Evolutionary conservation across 2,888 invertebrate species (phyloP), one percentile per base, ranked within the genome.

Genomic region (Platycheirus rosarum): DNA sequence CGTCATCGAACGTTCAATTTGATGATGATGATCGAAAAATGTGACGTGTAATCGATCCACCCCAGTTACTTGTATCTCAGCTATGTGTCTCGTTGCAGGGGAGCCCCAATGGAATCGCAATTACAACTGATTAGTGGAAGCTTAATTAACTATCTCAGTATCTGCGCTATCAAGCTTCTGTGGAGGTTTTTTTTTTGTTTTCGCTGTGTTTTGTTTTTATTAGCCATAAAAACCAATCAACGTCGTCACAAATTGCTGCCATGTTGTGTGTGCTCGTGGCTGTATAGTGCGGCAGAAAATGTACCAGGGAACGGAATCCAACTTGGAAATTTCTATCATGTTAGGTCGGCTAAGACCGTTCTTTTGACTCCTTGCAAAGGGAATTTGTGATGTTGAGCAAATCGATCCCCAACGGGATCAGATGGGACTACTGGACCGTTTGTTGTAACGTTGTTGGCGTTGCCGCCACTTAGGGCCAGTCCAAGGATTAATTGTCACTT

Each of bases 161-260:
- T 16, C 37, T 65, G 23, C 29, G 42, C 44, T 51, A 42, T 62
- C 6, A 20, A 57, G 70, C 76, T 76, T 32, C 76, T 63, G 44
- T 60, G 66, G 44, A 29, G 60, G 32, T n/a, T n/a, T n/a, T n/a
- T n/a, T n/a, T n/a, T n/a, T n/a, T n/a, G n/a, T n/a, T n/a, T n/a
- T n/a, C n/a, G n/a, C n/a, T n/a, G 48, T 37, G 57, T 40, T 57
- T 49, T 62, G 62, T 68, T 69, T 75, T 57, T 8, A 74, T 65
- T 73, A 57, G 65, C 73, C 84, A 84, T 84, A 84, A 84, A 84
- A 84, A 78, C 78, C 84, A 84, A 84, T 84, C 84, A 84, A 78
- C 84, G 84, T 84, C 84, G 69, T 84, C 84, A 84, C 84, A 84
- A 84, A 84, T 78, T 78, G 84, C 84, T 57, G 20, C 65, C 63